These are phyloP conservation scores for Listronotus bonariensis DNA, from an alignment of 1,140 invertebrate species.

Conservation along the genomic window DNA sequence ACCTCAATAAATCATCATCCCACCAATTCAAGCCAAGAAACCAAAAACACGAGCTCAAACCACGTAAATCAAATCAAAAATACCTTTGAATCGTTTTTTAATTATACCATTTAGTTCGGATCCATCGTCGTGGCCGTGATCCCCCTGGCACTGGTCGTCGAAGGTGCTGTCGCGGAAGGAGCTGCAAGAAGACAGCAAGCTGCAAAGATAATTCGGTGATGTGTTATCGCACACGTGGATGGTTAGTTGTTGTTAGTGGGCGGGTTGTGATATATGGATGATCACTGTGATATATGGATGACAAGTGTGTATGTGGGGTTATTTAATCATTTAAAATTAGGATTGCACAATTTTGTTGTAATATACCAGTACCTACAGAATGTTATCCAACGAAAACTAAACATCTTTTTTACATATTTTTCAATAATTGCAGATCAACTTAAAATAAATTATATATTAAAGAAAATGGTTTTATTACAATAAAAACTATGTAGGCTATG, in stretches of 20 bases:
- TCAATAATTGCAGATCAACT: no score
- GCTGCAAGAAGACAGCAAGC: constrained; percentile 81
- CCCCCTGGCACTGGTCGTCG: constrained; percentile 57
- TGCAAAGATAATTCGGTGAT: constrained; percentile 56
- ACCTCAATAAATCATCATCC: constrained; percentile 7
- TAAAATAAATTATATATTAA: no score
- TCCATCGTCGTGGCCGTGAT: constrained; percentile 63
- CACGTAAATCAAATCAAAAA: constrained; percentile 35
- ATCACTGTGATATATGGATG: background rate
- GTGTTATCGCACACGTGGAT: constrained; percentile 32
- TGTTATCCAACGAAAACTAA: no score
- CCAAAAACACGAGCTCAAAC: constrained; percentile 23
- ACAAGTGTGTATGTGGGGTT: no score
- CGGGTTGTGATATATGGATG: background rate
- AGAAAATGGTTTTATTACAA: no score
- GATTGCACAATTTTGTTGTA: no score
- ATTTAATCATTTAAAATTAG: no score
- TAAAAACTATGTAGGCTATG: no score
- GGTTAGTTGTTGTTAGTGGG: constrained; percentile 16
- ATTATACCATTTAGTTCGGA: constrained; percentile 54
- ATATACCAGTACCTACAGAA: no score
- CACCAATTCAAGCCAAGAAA: background rate
- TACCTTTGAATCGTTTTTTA: constrained; percentile 53
- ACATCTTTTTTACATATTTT: no score
- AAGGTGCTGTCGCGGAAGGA: constrained; percentile 74